phyloP scores from a whole-genome alignment of 2,113 vertebrate genomes.

The Rhizomys pruinosus region DNA sequence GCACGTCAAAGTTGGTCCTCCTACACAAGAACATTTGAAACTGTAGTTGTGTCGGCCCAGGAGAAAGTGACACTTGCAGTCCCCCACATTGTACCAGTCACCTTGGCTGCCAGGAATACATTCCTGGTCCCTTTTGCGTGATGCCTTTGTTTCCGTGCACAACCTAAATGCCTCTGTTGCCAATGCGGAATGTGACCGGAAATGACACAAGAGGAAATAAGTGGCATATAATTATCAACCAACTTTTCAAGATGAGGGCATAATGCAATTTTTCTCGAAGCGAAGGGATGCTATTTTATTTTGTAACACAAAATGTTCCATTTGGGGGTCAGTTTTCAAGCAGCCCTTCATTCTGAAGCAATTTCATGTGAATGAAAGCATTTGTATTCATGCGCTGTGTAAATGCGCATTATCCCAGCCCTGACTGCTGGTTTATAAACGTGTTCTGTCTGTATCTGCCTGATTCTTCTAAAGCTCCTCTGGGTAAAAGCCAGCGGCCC shows the following conservation, averaged over 20 bases:
- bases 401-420: conserved; percentile 53
- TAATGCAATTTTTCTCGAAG: conserved; percentile 78
- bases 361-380: conserved; percentile 81
- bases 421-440: neutral
- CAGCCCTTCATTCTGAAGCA: conserved; percentile 80
- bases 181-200: conserved; percentile 81
- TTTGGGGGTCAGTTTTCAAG: conserved; percentile 80
- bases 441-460: neutral
- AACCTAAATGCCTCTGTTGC: conserved; percentile 76
- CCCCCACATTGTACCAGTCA: neutral
- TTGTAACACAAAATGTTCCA: conserved; percentile 81
- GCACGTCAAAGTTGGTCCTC: conserved; percentile 17
- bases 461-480: conserved; percentile 38
- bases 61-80: neutral
- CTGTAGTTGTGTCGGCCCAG: neutral
- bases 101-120: conserved; percentile 55
- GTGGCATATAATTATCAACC: conserved; percentile 82
- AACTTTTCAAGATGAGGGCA: conserved; percentile 82
- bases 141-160: conserved; percentile 74
- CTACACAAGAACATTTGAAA: neutral
- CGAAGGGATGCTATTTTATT: conserved; percentile 81
- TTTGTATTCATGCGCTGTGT: conserved; percentile 68
- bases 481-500: neutral
- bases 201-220: conserved; percentile 81
- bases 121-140: conserved; percentile 59